Base-by-base conservation (phyloP, 2,797 vertebrate genomes). In the Limosa lapponica region DNA sequence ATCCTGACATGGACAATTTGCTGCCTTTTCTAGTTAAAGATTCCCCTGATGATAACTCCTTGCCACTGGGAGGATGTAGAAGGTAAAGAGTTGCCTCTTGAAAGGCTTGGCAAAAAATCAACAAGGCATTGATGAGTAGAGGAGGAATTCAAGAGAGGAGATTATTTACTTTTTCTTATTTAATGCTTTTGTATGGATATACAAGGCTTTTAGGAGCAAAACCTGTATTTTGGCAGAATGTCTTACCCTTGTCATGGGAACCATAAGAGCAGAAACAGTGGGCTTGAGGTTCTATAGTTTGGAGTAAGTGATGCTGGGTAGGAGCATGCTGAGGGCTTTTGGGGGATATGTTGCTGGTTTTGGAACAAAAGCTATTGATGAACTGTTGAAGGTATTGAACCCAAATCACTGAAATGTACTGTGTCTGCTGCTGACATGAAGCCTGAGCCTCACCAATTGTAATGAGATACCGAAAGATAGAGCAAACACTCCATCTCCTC, bases 261-360 rank as follows among this genome's bases (percentile, higher is more conserved):
- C 25, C 7, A 6, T 37, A 36, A 80, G 67, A 85, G 20, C 49
- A 79, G 44, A 86, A 93, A 49, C 10, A 55, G 5, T 10, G 15
- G 66, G 22, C n/a, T 27, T 0, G 0, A 48, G 11, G 10, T 65
- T 89, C 61, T 57, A 20, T 23, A 5, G 37, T 49, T 66, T 6
- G 24, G 20, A 70, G 15, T 43, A 73, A 57, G 30, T 57, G 54
- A 34, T 44, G 3, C 39, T 64, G 62, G 15, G 7, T 37, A 48
- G 22, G 27, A 51, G 3, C 16, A 12, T 49, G 28, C 20, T 65
- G 28, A 52, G 16, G 37, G 22, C 41, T 43, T 87, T 72, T 52
- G 28, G 36, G 23, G 13, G 25, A 24, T 48, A 20, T 48, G 6
- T 72, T 75, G 6, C 15, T 78, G 48, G 28, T 34, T 75, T 70